These are phyloP conservation scores for Drosophila neocordata DNA, from an alignment of 1,140 invertebrate genomes.

Conservation along the genomic window DNA sequence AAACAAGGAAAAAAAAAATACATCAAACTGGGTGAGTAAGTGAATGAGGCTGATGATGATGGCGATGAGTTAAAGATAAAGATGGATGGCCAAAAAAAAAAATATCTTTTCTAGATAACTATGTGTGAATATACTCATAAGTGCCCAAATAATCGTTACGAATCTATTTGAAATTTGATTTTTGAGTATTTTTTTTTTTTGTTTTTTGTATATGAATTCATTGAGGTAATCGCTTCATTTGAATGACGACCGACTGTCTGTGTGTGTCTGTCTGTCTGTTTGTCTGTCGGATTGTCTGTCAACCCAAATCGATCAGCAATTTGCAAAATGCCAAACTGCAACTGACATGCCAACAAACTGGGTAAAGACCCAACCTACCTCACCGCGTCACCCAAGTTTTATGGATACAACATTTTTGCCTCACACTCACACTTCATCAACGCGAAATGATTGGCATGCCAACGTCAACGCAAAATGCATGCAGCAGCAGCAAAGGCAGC, in stretches of 20 bases:
- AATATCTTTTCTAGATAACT: background rate
- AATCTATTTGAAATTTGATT: background rate
- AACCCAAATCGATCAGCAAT: constrained; percentile 20
- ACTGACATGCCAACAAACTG: constrained; percentile 34
- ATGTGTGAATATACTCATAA: constrained; percentile 7
- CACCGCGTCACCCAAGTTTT: constrained; percentile 31
- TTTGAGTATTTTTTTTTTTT: background rate
- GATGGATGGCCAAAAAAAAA: too few relatives aligned
- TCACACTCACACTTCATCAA: constrained; percentile 80
- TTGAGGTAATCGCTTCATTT: background rate
- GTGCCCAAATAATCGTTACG: background rate
- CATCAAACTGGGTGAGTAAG: background rate
- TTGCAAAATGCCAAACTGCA: constrained; percentile 21
- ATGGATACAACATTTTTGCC: constrained; percentile 77
- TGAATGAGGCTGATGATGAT: constrained; percentile 13
- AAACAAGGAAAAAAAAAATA: background rate
- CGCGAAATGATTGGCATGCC: constrained; percentile 80
- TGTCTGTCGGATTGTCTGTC: background rate
- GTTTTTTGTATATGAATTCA: background rate
- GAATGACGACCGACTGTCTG: background rate
- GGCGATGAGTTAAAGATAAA: constrained; percentile 4
- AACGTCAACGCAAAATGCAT: constrained; percentile 48
- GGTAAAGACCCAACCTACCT: background rate
- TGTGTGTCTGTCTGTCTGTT: background rate
- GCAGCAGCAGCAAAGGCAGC: background rate